Conservation (phyloP, 1,140 invertebrate genomes). For the Listronotus bonariensis region DNA sequence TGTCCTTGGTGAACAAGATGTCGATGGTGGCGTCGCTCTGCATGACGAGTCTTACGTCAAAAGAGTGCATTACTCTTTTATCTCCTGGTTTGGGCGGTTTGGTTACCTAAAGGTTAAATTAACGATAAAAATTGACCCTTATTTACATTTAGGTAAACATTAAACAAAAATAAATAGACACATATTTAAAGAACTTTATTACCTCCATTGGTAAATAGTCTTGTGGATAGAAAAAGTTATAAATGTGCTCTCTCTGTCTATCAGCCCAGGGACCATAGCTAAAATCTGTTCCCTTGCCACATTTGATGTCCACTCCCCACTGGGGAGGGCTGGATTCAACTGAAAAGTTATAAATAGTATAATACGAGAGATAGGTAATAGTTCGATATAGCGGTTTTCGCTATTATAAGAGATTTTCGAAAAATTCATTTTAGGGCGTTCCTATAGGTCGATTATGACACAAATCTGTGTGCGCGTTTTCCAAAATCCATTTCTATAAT, state of each 20-base stretch:
- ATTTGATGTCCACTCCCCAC: conserved; percentile 95
- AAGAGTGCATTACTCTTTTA: conserved; percentile 83
- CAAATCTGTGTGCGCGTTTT: too few relatives aligned
- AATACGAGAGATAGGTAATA: too few relatives aligned
- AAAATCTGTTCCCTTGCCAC: conserved; percentile 95
- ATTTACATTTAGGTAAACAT: too few relatives aligned
- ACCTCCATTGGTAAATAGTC: conserved; percentile 80
- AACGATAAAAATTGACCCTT: background rate
- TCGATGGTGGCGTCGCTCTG: conserved; percentile 92
- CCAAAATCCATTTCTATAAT: too few relatives aligned
- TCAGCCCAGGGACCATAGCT: conserved; percentile 99
- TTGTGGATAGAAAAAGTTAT: conserved; percentile 95
- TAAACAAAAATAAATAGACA: background rate
- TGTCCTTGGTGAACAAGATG: conserved; percentile 94
- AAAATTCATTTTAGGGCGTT: too few relatives aligned
- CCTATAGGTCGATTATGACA: too few relatives aligned
- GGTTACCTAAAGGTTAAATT: conserved; percentile 54
- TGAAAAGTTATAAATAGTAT: conserved; percentile 5
- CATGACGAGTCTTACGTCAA: conserved; percentile 90
- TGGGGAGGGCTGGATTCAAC: conserved; percentile 89
- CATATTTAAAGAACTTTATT: background rate
- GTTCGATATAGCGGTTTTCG: too few relatives aligned
- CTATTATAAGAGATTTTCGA: too few relatives aligned
- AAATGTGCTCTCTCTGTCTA: conserved; percentile 91
- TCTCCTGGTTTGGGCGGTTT: conserved; percentile 83